Conservation (phyloP, 2,888 invertebrate species). For the Dascillus cervinus region DNA sequence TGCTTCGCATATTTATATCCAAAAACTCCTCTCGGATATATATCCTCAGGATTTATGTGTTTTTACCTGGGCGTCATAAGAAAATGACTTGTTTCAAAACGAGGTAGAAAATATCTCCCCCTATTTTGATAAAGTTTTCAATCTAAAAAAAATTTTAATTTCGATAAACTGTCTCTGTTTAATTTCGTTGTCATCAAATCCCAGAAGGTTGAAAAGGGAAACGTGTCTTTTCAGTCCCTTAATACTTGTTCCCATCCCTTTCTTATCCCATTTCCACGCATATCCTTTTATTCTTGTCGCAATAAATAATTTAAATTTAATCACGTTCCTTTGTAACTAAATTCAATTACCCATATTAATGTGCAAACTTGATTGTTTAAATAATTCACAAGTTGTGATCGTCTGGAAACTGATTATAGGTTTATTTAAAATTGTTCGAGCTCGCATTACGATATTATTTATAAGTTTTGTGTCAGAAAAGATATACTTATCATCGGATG, state of each 20-base stretch:
- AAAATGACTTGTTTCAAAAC: too few species aligned
- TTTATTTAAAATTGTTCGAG: too few species aligned
- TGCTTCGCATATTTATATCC: constrained; percentile 14
- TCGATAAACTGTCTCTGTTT: constrained; percentile 11
- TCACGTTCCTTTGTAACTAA: constrained; percentile 37
- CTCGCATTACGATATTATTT: too few species aligned
- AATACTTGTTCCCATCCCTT: constrained; percentile 22
- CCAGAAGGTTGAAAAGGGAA: constrained; percentile 18
- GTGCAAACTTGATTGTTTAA: constrained; percentile 30
- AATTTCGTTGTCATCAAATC: constrained; percentile 17
- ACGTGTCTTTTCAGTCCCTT: constrained; percentile 23
- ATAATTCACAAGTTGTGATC: constrained; percentile 26
- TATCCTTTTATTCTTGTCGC: constrained; percentile 24
- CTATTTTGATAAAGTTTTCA: too few species aligned
- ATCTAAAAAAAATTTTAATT: too few species aligned
- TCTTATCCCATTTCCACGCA: constrained; percentile 4
- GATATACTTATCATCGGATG: too few species aligned
- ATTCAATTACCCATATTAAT: constrained; percentile 39
- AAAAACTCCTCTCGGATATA: constrained; percentile 9
- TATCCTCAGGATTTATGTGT: constrained; percentile 6
- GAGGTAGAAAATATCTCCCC: too few species aligned
- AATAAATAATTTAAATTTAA: constrained; percentile 43
- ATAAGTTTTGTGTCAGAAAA: too few species aligned
- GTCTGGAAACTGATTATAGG: too few species aligned
- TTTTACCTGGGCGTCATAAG: neutral